Percentiles rank a stretch among this genome's conserved stretches.
Conservation (phyloP, 2,113 vertebrate genomes). For the Furnarius figulus region DNA sequence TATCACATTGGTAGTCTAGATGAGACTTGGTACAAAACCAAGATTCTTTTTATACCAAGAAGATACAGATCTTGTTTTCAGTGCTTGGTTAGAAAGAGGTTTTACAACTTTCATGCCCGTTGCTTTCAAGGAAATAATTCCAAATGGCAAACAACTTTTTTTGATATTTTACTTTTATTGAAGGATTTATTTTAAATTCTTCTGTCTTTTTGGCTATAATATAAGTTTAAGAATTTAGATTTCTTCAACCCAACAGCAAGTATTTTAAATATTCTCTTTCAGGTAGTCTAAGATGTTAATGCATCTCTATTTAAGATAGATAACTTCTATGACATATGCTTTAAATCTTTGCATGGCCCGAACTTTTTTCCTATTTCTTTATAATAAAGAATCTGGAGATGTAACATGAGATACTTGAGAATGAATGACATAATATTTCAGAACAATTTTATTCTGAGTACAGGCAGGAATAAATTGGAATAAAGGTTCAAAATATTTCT, state of each 20-base stretch:
- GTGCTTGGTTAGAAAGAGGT: not conserved
- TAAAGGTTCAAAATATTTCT: not conserved
- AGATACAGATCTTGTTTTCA: not conserved
- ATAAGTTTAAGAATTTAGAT: not conserved
- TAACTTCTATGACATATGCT: not conserved
- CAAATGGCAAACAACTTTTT: not conserved
- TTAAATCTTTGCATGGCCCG: not conserved
- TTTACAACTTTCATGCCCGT: not conserved
- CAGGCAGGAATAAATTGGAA: not conserved
- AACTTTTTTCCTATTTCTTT: not conserved
- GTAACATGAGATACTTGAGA: not conserved
- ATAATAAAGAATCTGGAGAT: not conserved
- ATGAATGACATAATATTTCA: not conserved
- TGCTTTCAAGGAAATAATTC: not conserved
- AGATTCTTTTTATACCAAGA: not conserved
- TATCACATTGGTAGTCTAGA: fast-evolving
- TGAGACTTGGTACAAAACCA: not conserved
- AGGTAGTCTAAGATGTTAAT: not conserved
- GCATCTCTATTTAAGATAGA: not conserved
- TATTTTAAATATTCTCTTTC: not conserved
- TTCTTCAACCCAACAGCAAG: not conserved
- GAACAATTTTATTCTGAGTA: not conserved
- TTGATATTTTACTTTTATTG: not conserved
- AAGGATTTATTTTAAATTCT: not conserved
- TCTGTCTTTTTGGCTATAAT: not conserved